A percentile compares a stretch with the other conserved stretches of the same genome.
These are phyloP conservation scores for Hipparchia semele DNA, from an alignment of 2,888 invertebrate species.

Conservation along the genomic window DNA sequence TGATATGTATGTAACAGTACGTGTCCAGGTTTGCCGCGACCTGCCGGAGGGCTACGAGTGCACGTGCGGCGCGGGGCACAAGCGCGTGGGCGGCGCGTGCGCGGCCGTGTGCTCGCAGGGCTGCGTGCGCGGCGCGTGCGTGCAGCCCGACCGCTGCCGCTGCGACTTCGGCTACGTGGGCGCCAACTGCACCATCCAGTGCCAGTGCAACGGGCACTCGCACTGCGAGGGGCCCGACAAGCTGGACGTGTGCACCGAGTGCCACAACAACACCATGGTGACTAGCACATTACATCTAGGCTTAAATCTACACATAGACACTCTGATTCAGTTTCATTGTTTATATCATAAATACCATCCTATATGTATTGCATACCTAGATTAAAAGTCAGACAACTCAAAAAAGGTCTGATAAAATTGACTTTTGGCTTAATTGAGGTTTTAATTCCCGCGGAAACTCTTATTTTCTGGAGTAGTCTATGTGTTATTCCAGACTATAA, in stretches of 20 bases:
- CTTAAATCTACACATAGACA: background rate
- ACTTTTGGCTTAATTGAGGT: no score
- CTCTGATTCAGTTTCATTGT: no score
- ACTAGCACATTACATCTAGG: conserved; percentile 14
- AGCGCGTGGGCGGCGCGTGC: conserved; percentile 85
- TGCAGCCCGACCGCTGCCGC: conserved; percentile 91
- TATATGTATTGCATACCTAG: no score
- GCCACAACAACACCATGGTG: conserved; percentile 96
- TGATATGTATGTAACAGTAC: no score
- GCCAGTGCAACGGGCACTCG: conserved; percentile 97
- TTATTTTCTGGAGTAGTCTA: no score
- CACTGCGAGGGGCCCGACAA: conserved; percentile 94
- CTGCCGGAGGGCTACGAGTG: conserved; percentile 91
- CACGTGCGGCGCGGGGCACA: conserved; percentile 90
- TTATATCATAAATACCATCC: no score
- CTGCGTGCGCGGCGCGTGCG: conserved; percentile 92
- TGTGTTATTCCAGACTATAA: no score
- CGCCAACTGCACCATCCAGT: conserved; percentile 95
- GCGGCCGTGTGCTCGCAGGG: conserved; percentile 92
- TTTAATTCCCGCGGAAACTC: no score
- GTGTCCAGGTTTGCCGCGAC: conserved; percentile 89
- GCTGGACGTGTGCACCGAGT: conserved; percentile 90
- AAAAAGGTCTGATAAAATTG: no score
- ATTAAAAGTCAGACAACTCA: no score
- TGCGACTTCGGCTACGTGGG: conserved; percentile 98